phyloP scores from a whole-genome alignment of 2,888 invertebrate species.

The Cacoxenus indagator region DNA sequence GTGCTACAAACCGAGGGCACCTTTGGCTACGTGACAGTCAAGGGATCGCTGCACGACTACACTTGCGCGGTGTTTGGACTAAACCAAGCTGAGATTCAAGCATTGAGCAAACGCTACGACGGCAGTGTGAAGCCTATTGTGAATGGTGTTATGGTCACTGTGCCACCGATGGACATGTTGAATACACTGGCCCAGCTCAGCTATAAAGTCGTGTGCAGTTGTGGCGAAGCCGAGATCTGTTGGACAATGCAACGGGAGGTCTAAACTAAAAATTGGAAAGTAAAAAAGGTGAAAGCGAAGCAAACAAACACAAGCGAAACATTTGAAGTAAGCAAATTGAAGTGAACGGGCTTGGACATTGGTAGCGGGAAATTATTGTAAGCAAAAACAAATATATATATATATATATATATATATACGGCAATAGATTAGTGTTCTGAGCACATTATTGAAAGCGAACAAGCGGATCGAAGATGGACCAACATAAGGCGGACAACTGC shows the following conservation, averaged over 20 bases:
- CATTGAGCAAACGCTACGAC: conserved; percentile 79
- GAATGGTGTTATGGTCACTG: conserved; percentile 81
- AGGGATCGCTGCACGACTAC: conserved; percentile 82
- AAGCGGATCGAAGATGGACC: conserved; percentile 51
- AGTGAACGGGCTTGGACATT: not conserved
- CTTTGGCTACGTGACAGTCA: conserved; percentile 82
- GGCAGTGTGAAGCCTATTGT: conserved; percentile 76
- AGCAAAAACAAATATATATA: conserved; percentile 1
- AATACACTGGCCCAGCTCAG: conserved; percentile 84
- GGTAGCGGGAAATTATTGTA: not conserved
- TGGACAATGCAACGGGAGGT: conserved; percentile 87
- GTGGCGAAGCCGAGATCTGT: conserved; percentile 85
- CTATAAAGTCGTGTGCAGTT: conserved; percentile 82
- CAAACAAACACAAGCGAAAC: not conserved
- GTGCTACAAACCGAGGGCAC: conserved; percentile 73
- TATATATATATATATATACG: too few species aligned
- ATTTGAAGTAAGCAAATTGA: conserved; percentile 15
- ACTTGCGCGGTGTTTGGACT: conserved; percentile 85
- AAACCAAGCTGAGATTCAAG: conserved; percentile 78
- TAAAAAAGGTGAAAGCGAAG: not conserved
- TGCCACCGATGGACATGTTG: conserved; percentile 78
- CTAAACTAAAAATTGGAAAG: conserved; percentile 67
- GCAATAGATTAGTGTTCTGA: not conserved
- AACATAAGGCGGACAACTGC: conserved; percentile 62
- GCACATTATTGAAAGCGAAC: not conserved